Percentiles rank a stretch among this genome's conserved stretches.
Evolutionary conservation across 2,797 vertebrate genomes (phyloP).

Genomic region (Parauchenoglanis ngamensis): DNA sequence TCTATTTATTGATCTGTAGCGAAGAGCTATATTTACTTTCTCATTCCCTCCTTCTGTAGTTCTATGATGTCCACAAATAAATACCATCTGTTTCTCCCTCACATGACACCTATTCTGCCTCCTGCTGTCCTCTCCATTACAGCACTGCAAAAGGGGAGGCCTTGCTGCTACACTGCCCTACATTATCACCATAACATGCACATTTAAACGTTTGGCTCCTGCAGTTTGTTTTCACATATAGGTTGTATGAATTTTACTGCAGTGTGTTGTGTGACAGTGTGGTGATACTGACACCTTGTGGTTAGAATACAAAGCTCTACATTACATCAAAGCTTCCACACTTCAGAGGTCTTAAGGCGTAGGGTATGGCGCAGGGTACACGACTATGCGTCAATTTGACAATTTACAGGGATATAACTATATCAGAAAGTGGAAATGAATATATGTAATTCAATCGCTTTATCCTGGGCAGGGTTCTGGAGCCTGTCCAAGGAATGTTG

Average conservation of each 20-base stretch:
- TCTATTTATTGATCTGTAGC: conserved; percentile 12
- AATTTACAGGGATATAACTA: neutral
- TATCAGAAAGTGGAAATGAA: neutral
- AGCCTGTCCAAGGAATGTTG: neutral
- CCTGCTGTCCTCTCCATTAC: conserved; percentile 8
- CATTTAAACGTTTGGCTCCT: conserved; percentile 57
- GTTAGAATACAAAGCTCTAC: neutral
- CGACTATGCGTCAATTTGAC: neutral
- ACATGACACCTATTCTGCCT: conserved; percentile 49
- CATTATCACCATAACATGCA: conserved; percentile 42
- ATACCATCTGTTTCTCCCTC: conserved; percentile 72
- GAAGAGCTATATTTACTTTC: conserved; percentile 15
- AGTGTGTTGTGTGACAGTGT: conserved; percentile 50
- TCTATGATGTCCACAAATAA: conserved; percentile 61
- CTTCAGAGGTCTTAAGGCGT: neutral
- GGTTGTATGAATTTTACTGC: conserved; percentile 69
- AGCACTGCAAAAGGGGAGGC: neutral
- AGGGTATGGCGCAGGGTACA: too few relatives aligned
- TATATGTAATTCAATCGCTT: neutral
- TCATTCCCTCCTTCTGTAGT: conserved; percentile 49
- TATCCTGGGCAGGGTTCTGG: neutral
- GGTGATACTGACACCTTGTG: conserved; percentile 70
- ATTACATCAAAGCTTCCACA: too few relatives aligned
- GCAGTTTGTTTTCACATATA: conserved; percentile 66
- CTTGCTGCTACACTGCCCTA: conserved; percentile 4